Base-by-base conservation (phyloP, 1,140 invertebrate species). In the Drosophila azteca region DNA sequence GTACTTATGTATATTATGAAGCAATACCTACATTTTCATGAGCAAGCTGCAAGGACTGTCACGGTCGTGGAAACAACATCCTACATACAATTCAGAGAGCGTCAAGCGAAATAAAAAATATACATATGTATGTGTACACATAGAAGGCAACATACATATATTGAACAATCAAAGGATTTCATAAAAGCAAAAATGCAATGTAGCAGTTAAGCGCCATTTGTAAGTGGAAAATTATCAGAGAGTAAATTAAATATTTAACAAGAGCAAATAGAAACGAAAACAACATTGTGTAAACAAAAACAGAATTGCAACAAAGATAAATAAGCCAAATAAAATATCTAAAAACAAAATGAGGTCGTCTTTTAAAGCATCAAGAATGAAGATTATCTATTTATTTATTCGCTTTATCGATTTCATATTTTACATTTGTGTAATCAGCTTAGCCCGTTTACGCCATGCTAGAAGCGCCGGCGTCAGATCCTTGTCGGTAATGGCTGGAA, bases 301-400 rank as follows among this genome's bases (percentile, higher is more conserved):
- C 17, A 65, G 43, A 69, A 77, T 75, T 77, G 78, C 68, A 87
- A 81, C 78, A 85, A 87, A 87, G 60, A 82, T 82, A 74, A 85
- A 85, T 84, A 76, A 88, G 82, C 82, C 83, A 87, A 87, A 87
- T 87, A 87, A 87, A 87, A 78, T 70, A 48, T 68, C 29, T 20
- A 39, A 51, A 51, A 51, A 29, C 26, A 17, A 52, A 53, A 53
- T 39, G n/a, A 11, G 15, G 20, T 35, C n/a, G 3, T 31, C 3
- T 15, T 20, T 17, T 2, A 39, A 39, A 15, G 4, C 0, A 6
- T 59, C 13, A 1, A 41, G 15, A 22, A 52, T 7, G 22, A 7
- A 3, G 41, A 39, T 31, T 35, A 24, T 24, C 22, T 4, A 3
- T 73, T 73, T 64, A 57, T 85, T 67, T 61, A 53, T 57, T 75